A percentile compares a stretch with the other conserved stretches of the same genome.
phyloP scores from a whole-genome alignment of 2,797 vertebrate genomes.

The Coregonus suidteri region DNA sequence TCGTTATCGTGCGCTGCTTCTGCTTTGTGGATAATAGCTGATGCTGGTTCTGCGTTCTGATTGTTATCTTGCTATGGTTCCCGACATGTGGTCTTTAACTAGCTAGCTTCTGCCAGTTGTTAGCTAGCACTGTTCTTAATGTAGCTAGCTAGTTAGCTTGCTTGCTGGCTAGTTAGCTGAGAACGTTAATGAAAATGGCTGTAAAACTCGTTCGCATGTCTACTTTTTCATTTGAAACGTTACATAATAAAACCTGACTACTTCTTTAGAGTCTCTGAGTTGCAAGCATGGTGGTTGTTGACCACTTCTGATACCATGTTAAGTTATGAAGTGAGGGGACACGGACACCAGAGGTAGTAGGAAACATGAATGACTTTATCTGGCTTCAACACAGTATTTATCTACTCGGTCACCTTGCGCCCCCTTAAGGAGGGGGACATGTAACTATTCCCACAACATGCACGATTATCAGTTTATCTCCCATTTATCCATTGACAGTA shows the following conservation, averaged over 20 bases:
- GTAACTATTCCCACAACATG: too few species aligned
- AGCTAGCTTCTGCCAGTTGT: neutral
- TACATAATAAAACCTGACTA: neutral
- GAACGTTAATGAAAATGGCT: too few species aligned
- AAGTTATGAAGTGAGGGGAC: neutral
- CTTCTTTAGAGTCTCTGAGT: neutral
- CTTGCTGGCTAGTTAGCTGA: neutral
- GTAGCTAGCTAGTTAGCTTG: neutral
- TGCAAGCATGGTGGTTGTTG: neutral
- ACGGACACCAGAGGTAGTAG: neutral
- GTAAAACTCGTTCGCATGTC: too few species aligned
- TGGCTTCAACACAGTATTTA: too few species aligned
- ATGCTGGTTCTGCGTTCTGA: neutral
- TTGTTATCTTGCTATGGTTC: neutral
- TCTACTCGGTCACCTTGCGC: too few species aligned
- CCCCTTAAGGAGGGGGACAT: too few species aligned
- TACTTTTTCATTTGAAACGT: neutral
- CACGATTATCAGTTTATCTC: too few species aligned
- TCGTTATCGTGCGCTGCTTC: neutral
- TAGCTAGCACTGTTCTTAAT: neutral
- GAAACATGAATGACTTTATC: neutral
- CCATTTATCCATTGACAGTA: too few species aligned
- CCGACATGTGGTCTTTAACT: neutral
- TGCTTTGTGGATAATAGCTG: neutral
- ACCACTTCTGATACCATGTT: neutral